Base-by-base conservation (phyloP, 2,797 vertebrate genomes). In the Hoplostethus mediterraneus region DNA sequence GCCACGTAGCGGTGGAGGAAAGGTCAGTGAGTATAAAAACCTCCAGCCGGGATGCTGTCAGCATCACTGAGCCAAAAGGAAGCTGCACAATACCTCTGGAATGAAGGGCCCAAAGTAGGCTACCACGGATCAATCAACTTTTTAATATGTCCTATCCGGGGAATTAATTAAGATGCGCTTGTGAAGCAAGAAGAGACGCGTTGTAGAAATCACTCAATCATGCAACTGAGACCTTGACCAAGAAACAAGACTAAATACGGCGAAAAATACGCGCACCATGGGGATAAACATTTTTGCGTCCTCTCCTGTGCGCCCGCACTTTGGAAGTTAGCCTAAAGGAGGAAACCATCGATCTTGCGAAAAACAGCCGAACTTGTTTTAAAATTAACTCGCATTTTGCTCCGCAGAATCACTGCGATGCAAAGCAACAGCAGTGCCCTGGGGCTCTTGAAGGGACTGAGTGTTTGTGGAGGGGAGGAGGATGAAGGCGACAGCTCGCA, bases 341-440 rank as follows among this genome's bases (percentile, higher is more conserved):
- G 42, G 11, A 4, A 13, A 13, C 11, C 11, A 4, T 12, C 42
- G 10, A 44, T 12, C 42, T 44, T 11, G 42, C 14, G 5, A 6
- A 28, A 28, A 52, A 1, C 72, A 12, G 53, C n/a, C 4, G 11
- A 28, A 68, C 16, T 75, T 47, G 2, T 42, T 52, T 64, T 28
- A 28, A 5, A 55, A 71, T 59, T 71, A 21, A 49, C 16, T 71
- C 14, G 0, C 6, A 5, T 36, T 49, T 49, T 17, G 8, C 44
- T 44, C 52, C 40, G 67, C 62, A 33, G 63, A 57, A 69, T 10
- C 56, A 40, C 45, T 25, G 28, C 31, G 13, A 95, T 95, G 94
- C 92, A 90, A 73, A 83, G 44, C 64, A 94, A 92, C 91, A 69
- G 69, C 88, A 95, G 82, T 77, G 63, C 75, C 49, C 53, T 74